Conservation (phyloP, 2,888 invertebrate genomes). For the Lithophane ornitopus region DNA sequence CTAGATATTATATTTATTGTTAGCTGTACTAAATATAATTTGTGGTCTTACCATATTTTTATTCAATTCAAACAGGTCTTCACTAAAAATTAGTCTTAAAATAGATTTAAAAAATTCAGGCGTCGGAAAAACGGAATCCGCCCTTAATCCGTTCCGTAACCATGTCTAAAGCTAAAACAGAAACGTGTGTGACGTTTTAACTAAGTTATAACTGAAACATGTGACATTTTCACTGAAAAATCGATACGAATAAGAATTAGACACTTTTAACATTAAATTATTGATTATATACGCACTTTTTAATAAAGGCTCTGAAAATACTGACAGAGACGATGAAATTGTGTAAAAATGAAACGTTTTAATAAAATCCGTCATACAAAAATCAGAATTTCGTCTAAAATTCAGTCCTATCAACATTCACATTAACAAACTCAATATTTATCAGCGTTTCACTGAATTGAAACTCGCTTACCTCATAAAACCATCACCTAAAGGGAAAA, state of each 20-base stretch:
- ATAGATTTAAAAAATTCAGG: neutral
- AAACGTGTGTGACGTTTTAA: slow-evolving; percentile 12
- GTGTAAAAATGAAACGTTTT: neutral
- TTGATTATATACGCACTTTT: slow-evolving; percentile 24
- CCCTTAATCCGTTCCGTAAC: slow-evolving; percentile 12
- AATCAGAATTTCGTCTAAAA: neutral
- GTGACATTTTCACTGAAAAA: slow-evolving; percentile 37
- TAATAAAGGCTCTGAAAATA: neutral
- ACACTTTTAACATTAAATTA: slow-evolving; percentile 21
- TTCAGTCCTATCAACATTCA: neutral
- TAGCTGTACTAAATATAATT: neutral
- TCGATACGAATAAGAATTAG: slow-evolving; percentile 38
- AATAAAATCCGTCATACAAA: neutral
- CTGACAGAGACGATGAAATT: neutral
- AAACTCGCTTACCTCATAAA: slow-evolving; percentile 4
- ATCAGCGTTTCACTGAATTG: slow-evolving; percentile 16
- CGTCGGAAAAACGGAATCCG: slow-evolving; percentile 6
- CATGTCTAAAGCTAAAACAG: slow-evolving; percentile 16
- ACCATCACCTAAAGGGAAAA: neutral
- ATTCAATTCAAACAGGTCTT: neutral
- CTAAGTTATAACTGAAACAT: slow-evolving; percentile 30
- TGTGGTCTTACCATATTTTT: slow-evolving; percentile 2
- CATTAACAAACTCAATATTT: slow-evolving; percentile 7
- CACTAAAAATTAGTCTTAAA: neutral
- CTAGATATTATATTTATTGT: neutral